Percentiles rank a stretch among this genome's conserved stretches.
Evolutionary conservation across 2,797 vertebrate genomes (phyloP).

Genomic region (Argyrosomus regius): DNA sequence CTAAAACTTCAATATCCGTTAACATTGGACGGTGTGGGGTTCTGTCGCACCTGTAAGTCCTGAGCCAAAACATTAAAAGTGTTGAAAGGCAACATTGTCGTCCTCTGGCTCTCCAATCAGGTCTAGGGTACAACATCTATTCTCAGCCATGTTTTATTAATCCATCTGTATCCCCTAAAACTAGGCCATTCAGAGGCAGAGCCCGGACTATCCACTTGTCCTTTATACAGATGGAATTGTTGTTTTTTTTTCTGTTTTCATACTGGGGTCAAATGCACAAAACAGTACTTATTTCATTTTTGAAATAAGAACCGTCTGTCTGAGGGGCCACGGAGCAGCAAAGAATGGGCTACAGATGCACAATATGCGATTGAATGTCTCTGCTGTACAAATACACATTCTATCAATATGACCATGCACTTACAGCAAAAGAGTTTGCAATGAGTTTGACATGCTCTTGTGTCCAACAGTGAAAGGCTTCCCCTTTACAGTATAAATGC

Average conservation of each 20-base stretch:
- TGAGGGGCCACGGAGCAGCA: constrained; percentile 5
- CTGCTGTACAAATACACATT: constrained; percentile 7
- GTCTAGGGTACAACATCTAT: constrained; percentile 60
- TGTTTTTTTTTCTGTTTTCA: constrained; percentile 36
- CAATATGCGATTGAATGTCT: constrained; percentile 1
- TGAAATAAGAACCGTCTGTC: constrained; percentile 23
- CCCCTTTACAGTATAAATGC: constrained; percentile 61
- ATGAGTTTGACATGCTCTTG: constrained; percentile 31
- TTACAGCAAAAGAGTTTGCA: constrained; percentile 30
- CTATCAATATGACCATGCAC: not conserved
- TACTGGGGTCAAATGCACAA: constrained; percentile 50
- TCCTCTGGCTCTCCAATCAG: constrained; percentile 55
- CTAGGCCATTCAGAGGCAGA: constrained; percentile 72
- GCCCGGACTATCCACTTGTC: constrained; percentile 58
- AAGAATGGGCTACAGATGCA: not conserved
- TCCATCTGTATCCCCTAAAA: constrained; percentile 69
- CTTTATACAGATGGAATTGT: constrained; percentile 59
- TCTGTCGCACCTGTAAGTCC: constrained; percentile 1
- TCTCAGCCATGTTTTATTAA: constrained; percentile 76
- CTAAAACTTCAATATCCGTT: constrained; percentile 11
- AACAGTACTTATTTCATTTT: constrained; percentile 33
- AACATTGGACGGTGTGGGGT: not conserved
- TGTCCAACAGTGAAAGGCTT: constrained; percentile 43
- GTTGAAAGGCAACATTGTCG: constrained; percentile 51
- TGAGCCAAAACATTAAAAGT: constrained; percentile 30